These are phyloP conservation scores for Drosophila koepferae DNA, from an alignment of 2,888 invertebrate species.

Conservation along the genomic window DNA sequence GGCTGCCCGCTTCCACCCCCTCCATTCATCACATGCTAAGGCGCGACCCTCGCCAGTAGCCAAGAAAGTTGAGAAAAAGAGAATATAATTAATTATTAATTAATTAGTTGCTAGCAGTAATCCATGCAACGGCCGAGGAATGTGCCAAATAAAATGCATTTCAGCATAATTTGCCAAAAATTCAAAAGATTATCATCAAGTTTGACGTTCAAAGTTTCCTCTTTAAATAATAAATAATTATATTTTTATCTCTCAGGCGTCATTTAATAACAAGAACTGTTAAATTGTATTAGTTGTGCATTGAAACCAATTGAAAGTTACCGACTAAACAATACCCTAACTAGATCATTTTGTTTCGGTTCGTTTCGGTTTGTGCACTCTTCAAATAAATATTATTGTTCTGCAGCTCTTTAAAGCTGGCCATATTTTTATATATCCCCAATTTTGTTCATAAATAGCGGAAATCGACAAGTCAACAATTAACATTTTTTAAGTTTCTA, in stretches of 20 bases:
- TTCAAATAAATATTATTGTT: too few relatives aligned
- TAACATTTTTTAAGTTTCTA: too few relatives aligned
- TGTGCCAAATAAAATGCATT: conserved; percentile 50
- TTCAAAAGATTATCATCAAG: conserved; percentile 1
- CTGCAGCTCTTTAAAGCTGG: too few relatives aligned
- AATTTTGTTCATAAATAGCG: too few relatives aligned
- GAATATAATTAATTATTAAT: conserved; percentile 68
- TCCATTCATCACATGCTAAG: not conserved
- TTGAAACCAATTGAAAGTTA: not conserved
- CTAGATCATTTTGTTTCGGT: not conserved
- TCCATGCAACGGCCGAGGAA: conserved; percentile 45
- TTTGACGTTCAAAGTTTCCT: not conserved
- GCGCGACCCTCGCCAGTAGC: conserved; percentile 61
- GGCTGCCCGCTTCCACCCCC: not conserved
- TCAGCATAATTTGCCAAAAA: conserved; percentile 17
- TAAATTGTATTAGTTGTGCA: not conserved
- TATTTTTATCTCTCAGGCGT: not conserved
- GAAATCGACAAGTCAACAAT: too few relatives aligned
- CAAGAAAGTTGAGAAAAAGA: conserved; percentile 40
- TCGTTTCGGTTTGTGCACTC: too few relatives aligned
- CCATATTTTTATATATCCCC: too few relatives aligned
- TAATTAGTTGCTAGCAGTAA: conserved; percentile 59
- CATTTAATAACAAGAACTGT: not conserved
- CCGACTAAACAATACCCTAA: not conserved
- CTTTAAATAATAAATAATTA: not conserved